Base-by-base conservation (phyloP, 2,113 vertebrate species). In the Colinus virginianus region DNA sequence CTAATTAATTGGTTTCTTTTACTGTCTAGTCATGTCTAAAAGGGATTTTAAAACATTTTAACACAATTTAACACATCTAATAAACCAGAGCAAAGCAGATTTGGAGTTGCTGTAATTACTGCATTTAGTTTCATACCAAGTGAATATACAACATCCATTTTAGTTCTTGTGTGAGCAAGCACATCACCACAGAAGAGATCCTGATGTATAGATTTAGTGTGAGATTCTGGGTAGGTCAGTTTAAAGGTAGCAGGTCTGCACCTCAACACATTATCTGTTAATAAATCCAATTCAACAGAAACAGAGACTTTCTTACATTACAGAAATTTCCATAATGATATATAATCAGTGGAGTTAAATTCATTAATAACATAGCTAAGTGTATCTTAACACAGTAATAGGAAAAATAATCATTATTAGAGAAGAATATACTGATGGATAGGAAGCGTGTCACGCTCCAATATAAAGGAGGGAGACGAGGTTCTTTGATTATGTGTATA, bases 1-100 rank as follows among this genome's bases (percentile, higher is more conserved):
- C 32, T 91, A 85, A 91, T 89, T 95, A 95, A 93, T 76, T 93
- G 59, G 8, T 45, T 91, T 87, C 45, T 93, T 94, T 80, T 79
- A 34, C 67, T 59, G 67, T 72, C 55, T 72, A 84, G 86, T 91
- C 76, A 75, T 58, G 58, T 64, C 71, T 90, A 75, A 75, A 83
- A 86, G 25, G n/a, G 48, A 72, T 76, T 90, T 78, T 48, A 11
- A 40, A 11, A 40, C 40, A 40, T 40, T 40, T 40, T 40, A 40
- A 40, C 40, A 40, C 11, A 90, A 46, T 92, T 88, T 84, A 81
- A 93, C 70, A 78, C 26, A 56, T 68, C 89, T 87, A 95, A 81
- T 40, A 87, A 89, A 72, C 17, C 51, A 78, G 22, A 28, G 74
- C 22, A 84, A 93, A 92, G 28, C 53, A n/a, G 43, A 81, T 19